phyloP scores from a whole-genome alignment of 2,888 invertebrate genomes.

The Chironomus riparius region DNA sequence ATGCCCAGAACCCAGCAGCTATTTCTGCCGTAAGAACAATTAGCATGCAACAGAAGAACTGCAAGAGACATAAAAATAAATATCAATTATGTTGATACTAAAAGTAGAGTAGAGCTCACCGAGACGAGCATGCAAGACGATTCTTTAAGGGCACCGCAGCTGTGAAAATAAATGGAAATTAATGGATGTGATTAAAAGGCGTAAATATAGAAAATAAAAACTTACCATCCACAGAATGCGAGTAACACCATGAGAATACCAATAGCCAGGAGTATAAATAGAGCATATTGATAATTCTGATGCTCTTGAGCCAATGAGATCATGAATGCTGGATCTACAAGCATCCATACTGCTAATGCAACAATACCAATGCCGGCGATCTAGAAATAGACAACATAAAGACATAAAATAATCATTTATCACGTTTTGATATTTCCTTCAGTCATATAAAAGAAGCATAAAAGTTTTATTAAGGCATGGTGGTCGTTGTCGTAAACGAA shows the following conservation, averaged over 20 bases:
- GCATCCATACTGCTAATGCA: slow-evolving; percentile 65
- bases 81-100: not conserved
- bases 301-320: slow-evolving; percentile 58
- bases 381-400: slow-evolving; percentile 41
- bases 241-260: slow-evolving; percentile 65
- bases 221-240: slow-evolving; percentile 56
- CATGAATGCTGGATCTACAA: slow-evolving; percentile 64
- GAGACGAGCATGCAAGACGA: slow-evolving; percentile 67
- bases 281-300: slow-evolving; percentile 55
- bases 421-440: no score
- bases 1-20: slow-evolving; percentile 68
- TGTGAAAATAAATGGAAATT: no score
- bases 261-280: slow-evolving; percentile 62
- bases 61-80: slow-evolving; percentile 33
- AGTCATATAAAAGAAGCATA: no score
- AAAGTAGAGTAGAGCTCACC: slow-evolving; percentile 45
- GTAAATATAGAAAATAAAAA: no score
- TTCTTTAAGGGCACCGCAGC: slow-evolving; percentile 70
- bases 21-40: slow-evolving; percentile 70
- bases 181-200: slow-evolving; percentile 34
- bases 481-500: no score
- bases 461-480: no score
- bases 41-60: slow-evolving; percentile 71
- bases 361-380: slow-evolving; percentile 60
- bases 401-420: no score